Conservation (phyloP, 1,140 invertebrate genomes). For the Mycetomoellerius zeteki region DNA sequence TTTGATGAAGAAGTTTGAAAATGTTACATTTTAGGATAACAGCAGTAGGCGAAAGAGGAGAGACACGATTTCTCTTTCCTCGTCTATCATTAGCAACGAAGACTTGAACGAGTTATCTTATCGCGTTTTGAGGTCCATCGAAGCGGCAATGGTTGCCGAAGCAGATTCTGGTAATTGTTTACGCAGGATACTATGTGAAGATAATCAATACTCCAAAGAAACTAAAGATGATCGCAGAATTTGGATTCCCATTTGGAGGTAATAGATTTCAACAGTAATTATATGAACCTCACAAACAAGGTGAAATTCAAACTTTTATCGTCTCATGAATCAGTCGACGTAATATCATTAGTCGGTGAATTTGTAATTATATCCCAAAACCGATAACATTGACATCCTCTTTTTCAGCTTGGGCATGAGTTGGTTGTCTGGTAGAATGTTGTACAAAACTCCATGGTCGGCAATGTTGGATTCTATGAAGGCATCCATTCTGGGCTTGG, state of each 20-base stretch:
- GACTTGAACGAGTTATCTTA: constrained; percentile 88
- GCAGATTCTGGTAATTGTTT: constrained; percentile 87
- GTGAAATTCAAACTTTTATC: not conserved
- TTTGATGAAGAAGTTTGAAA: not conserved
- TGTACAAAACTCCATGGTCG: constrained; percentile 80
- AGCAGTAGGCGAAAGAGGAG: constrained; percentile 75
- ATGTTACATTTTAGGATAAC: constrained; percentile 24
- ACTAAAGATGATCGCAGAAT: constrained; percentile 87
- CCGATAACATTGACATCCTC: constrained; percentile 50
- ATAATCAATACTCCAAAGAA: constrained; percentile 88
- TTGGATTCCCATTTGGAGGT: constrained; percentile 92
- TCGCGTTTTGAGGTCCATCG: constrained; percentile 87
- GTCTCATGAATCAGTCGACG: not conserved
- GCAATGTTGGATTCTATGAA: constrained; percentile 87
- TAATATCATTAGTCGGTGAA: not conserved
- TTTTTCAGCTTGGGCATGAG: constrained; percentile 88
- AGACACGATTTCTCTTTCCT: constrained; percentile 60
- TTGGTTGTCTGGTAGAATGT: constrained; percentile 87
- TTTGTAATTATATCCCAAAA: not conserved
- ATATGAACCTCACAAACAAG: not conserved
- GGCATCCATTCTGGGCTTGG: constrained; percentile 89
- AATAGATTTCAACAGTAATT: constrained; percentile 64
- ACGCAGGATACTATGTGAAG: constrained; percentile 88
- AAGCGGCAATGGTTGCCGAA: constrained; percentile 86
- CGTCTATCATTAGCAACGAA: constrained; percentile 77